These are phyloP conservation scores for Temnothorax unifasciatus DNA, from an alignment of 2,888 invertebrate genomes.

Conservation along the genomic window DNA sequence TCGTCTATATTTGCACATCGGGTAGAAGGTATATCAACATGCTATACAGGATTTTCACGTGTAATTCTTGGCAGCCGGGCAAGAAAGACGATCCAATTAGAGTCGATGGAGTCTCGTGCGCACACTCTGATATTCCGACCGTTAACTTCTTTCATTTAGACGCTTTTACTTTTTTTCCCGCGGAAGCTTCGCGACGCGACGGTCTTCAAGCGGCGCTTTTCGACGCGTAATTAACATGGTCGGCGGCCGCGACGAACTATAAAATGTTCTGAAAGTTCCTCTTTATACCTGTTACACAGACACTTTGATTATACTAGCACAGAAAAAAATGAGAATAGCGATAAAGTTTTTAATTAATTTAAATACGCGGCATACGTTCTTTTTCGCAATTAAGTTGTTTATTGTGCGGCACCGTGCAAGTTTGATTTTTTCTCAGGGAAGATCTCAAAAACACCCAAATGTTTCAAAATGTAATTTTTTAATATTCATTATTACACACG, in stretches of 20 bases:
- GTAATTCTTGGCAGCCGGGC: constrained; percentile 43
- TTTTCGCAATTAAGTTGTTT: constrained; percentile 16
- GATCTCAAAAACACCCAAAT: neutral
- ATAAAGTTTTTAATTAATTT: constrained; percentile 28
- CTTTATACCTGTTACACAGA: constrained; percentile 26
- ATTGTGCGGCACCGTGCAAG: neutral
- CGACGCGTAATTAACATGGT: constrained; percentile 48
- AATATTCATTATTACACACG: neutral
- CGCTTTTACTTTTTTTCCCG: constrained; percentile 9
- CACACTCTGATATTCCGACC: neutral
- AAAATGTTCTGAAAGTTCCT: constrained; percentile 43
- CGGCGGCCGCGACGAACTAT: constrained; percentile 26
- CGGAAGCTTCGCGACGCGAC: constrained; percentile 1
- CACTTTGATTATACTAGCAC: constrained; percentile 9
- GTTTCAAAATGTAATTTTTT: neutral
- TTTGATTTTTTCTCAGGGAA: neutral
- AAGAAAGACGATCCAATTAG: constrained; percentile 37
- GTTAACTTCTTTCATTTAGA: constrained; percentile 51
- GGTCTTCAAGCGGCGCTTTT: constrained; percentile 14
- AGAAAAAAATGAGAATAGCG: neutral
- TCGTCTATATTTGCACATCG: constrained; percentile 32
- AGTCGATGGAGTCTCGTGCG: constrained; percentile 15
- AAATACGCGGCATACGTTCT: neutral
- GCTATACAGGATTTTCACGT: neutral
- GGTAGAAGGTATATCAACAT: neutral